phyloP scores from a whole-genome alignment of 2,797 vertebrate genomes.

The Trachops cirrhosus region DNA sequence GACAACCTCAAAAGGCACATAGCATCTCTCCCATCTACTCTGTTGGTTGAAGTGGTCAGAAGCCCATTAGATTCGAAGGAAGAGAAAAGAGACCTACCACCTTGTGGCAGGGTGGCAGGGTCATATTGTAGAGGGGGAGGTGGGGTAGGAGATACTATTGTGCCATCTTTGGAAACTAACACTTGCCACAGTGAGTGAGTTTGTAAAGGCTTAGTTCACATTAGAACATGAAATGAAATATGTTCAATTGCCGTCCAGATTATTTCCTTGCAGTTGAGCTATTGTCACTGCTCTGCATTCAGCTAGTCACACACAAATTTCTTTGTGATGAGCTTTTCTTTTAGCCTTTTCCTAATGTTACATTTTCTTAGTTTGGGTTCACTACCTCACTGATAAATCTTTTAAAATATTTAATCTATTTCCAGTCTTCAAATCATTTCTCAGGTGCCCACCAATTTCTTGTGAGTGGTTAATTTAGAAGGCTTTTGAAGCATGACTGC shows the following conservation, averaged over 20 bases:
- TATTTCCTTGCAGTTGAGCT: not conserved
- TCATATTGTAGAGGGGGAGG: not conserved
- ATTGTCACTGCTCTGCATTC: not conserved
- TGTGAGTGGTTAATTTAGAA: slow-evolving; percentile 53
- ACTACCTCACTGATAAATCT: slow-evolving; percentile 52
- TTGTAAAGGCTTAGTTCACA: not conserved
- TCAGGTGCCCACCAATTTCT: slow-evolving; percentile 47
- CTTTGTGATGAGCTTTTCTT: slow-evolving; percentile 21
- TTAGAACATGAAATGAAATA: not conserved
- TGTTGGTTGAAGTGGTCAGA: not conserved
- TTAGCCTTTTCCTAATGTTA: slow-evolving; percentile 28
- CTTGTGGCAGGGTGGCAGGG: not conserved
- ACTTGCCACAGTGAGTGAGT: not conserved
- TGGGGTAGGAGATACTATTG: not conserved
- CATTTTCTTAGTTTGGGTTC: slow-evolving; percentile 50
- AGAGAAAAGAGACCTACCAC: not conserved
- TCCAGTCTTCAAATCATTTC: slow-evolving; percentile 29
- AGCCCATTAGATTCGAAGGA: not conserved
- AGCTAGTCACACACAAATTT: not conserved
- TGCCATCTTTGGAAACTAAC: not conserved
- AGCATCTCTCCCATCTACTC: not conserved
- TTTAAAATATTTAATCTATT: slow-evolving; percentile 54
- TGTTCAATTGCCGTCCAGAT: not conserved
- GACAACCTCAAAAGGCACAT: not conserved
- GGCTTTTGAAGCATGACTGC: slow-evolving; percentile 43